Evolutionary conservation across 2,113 vertebrate genomes (phyloP), one percentile per base, ranked within the genome.

Genomic region (Cathartes aura): DNA sequence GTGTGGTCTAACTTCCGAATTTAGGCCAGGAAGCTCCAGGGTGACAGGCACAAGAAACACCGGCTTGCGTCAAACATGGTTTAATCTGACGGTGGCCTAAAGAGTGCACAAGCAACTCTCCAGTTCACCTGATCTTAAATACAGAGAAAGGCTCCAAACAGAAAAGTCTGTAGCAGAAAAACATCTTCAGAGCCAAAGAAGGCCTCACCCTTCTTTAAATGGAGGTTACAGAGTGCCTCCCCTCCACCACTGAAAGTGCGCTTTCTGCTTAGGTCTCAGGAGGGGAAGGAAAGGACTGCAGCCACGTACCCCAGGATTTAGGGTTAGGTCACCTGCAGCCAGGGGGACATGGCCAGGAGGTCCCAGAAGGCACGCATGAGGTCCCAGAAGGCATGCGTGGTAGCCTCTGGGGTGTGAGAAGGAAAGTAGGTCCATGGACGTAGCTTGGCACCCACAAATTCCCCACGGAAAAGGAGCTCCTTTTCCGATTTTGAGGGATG

Each of bases 21-120:
- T 24, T 20, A 71, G 70, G 70, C 38, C 45, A 53, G 53, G 38
- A 73, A 68, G 21, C 42, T 72, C 34, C 29, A 27, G 24, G 29
- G 47, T 2, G 1, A 75, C 12, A 71, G 43, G 43, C 7, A 2
- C 10, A 11, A 82, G n/a, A 75, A 88, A 45, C n/a, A 80, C 3
- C 0, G 0, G 8, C 11, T 36, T 76, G 48, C 3, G 0, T 30
- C 55, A 36, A 45, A 23, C 21, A 8, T 8, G 16, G 63, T 66
- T 91, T 52, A 30, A 63, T 50, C 71, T 59, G 40, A 20, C 0
- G 5, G 29, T 6, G n/a, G 17, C 58, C 48, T 52, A 30, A 30
- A 58, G 67, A 58, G n/a, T 8, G 19, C 15, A 11, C 11, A 42
- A 63, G 43, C 11, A 62, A 24, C 47, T 40, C n/a, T 48, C 11